Evolutionary conservation across 1,140 invertebrate genomes (phyloP).

Genomic region (Drosophila kohkoa): DNA sequence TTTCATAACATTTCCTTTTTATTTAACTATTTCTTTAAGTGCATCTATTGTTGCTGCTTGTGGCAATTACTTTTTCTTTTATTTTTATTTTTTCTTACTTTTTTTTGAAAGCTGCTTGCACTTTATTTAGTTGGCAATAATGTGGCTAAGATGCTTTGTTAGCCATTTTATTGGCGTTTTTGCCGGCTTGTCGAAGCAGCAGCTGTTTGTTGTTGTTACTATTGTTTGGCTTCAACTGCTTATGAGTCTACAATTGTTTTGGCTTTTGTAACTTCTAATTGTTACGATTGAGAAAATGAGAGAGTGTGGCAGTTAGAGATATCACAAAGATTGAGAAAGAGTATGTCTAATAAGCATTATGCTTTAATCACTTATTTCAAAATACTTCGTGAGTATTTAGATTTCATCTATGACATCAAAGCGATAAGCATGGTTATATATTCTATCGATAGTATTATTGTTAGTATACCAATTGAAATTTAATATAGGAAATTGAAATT

Average conservation of each 20-base stretch:
- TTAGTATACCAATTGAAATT: too few relatives aligned
- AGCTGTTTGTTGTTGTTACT: conserved; percentile 1
- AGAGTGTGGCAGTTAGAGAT: too few relatives aligned
- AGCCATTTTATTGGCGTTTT: conserved; percentile 36
- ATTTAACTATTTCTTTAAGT: neutral
- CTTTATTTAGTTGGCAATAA: conserved; percentile 19
- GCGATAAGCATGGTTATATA: too few relatives aligned
- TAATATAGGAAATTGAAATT: too few relatives aligned
- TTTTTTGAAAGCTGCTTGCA: conserved; percentile 15
- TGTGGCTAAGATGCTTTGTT: conserved; percentile 42
- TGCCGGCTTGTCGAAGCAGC: neutral
- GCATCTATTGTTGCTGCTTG: neutral
- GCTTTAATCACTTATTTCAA: too few relatives aligned
- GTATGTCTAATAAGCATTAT: neutral
- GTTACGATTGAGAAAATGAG: neutral
- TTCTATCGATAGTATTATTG: too few relatives aligned
- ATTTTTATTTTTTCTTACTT: neutral
- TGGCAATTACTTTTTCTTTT: conserved; percentile 1
- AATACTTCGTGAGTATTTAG: too few relatives aligned
- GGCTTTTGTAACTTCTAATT: conserved; percentile 17
- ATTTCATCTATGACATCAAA: too few relatives aligned
- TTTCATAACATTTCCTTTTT: too few relatives aligned
- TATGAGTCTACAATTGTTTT: conserved; percentile 24
- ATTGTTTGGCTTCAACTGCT: conserved; percentile 1
- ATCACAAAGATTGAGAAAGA: neutral